These are phyloP conservation scores for Oreortyx pictus DNA, from an alignment of 2,797 vertebrate species.

Conservation along the genomic window DNA sequence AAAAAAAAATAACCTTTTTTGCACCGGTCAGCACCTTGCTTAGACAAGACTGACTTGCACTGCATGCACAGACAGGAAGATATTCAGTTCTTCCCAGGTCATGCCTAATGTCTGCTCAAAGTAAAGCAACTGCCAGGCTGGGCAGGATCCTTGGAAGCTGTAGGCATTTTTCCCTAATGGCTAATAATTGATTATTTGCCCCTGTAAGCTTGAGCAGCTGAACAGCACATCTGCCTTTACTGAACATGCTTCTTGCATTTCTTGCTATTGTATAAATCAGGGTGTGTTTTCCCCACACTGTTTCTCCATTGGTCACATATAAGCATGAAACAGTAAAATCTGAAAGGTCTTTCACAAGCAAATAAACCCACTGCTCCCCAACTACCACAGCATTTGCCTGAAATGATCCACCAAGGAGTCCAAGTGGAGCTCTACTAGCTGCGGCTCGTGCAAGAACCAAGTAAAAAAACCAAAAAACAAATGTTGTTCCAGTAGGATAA, in stretches of 20 bases:
- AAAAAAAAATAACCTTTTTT: neutral
- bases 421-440: accelerated
- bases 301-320: neutral
- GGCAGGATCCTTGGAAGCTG: neutral
- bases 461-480: neutral
- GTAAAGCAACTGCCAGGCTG: neutral
- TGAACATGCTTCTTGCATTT: neutral
- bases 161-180: neutral
- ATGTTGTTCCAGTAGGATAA: neutral
- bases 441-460: neutral
- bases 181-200: neutral
- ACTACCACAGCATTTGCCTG: neutral
- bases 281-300: neutral
- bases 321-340: neutral
- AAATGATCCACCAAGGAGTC: neutral
- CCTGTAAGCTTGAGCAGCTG: neutral
- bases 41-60: neutral
- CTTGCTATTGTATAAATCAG: neutral
- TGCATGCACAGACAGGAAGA: neutral
- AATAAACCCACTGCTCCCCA: neutral
- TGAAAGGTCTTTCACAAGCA: neutral
- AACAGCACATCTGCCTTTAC: neutral
- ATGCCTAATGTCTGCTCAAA: neutral
- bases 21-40: neutral
- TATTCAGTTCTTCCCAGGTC: neutral